phyloP scores from a whole-genome alignment of 2,797 vertebrate species.

The Lepus oiostolus region DNA sequence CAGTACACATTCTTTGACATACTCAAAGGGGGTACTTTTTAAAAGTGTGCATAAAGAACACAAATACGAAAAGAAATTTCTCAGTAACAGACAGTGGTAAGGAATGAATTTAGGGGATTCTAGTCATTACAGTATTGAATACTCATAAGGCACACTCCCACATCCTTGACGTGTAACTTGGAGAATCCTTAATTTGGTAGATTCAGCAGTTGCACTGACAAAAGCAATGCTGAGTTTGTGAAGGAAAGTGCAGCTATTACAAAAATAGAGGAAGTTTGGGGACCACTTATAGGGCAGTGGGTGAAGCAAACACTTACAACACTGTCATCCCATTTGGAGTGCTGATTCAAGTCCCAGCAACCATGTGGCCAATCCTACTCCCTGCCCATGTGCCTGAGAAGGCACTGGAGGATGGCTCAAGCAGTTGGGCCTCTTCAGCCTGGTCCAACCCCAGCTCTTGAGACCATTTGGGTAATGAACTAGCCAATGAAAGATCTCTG shows the following conservation, averaged over 20 bases:
- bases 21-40: background rate
- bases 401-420: no score
- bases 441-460: no score
- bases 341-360: no score
- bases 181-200: background rate
- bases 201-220: background rate
- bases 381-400: no score
- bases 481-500: no score
- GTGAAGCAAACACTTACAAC: no score
- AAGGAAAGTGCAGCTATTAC: background rate
- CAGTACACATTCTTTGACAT: background rate
- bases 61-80: background rate
- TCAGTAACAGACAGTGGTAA: conserved; percentile 21
- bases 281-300: no score
- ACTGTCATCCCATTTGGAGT: no score
- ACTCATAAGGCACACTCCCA: background rate
- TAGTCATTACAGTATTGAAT: background rate
- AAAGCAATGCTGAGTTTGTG: background rate
- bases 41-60: background rate
- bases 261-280: background rate
- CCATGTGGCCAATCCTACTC: no score
- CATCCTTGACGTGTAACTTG: background rate
- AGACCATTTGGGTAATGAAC: no score
- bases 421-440: no score
- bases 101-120: conserved; percentile 29